Percentiles rank a stretch among this genome's conserved stretches.
Evolutionary conservation across 2,888 invertebrate species (phyloP).

Genomic region (Antheraea yamamai): DNA sequence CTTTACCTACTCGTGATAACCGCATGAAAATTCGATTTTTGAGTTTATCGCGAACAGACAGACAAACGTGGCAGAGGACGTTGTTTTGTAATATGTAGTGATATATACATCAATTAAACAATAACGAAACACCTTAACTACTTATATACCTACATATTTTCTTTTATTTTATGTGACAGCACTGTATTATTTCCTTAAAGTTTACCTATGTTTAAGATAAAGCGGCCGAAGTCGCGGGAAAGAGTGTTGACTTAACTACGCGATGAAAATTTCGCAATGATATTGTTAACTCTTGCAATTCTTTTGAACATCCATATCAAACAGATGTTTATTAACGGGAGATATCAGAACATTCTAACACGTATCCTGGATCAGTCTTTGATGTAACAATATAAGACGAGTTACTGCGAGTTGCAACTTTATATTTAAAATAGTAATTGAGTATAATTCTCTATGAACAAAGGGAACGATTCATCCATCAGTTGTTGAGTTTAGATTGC

Average conservation of each 20-base stretch:
- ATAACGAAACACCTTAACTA: no score
- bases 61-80: no score
- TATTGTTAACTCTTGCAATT: conserved; percentile 58
- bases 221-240: not conserved
- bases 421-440: not conserved
- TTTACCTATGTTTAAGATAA: not conserved
- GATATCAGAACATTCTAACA: conserved; percentile 80
- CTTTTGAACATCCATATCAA: conserved; percentile 44
- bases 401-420: conserved; percentile 7
- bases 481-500: not conserved
- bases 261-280: not conserved
- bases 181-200: no score
- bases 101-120: no score
- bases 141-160: no score
- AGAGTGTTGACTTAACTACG: not conserved
- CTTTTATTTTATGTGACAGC: not conserved
- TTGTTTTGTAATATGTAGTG: no score
- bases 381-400: conserved; percentile 52
- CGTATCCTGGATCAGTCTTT: conserved; percentile 77
- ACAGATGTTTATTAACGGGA: conserved; percentile 77
- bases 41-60: no score
- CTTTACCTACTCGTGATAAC: no score
- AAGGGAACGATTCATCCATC: conserved; percentile 13
- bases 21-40: no score
- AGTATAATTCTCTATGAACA: conserved; percentile 9